Conservation (phyloP, 2,113 vertebrate genomes). For the Gavia stellata region DNA sequence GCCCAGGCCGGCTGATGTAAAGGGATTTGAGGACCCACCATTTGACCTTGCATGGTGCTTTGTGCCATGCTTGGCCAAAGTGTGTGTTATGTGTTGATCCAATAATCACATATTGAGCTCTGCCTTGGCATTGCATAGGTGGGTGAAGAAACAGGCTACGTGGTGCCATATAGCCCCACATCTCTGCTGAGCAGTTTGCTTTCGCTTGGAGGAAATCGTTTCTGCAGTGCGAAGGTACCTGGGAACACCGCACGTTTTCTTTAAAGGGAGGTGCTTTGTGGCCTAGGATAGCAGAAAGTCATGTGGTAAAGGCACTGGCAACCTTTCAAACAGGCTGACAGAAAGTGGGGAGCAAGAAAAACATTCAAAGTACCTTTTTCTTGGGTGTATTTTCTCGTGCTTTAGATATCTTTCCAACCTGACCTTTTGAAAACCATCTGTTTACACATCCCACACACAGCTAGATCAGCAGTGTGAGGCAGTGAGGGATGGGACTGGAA, state of each 20-base stretch:
- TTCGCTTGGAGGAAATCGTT: neutral
- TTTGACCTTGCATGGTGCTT: neutral
- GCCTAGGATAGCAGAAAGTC: neutral
- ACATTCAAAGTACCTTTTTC: neutral
- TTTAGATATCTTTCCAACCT: neutral
- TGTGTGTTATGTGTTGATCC: neutral
- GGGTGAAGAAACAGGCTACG: neutral
- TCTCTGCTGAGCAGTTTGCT: neutral
- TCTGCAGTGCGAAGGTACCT: neutral
- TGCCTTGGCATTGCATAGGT: neutral
- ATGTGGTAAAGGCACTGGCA: neutral
- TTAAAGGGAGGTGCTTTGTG: neutral
- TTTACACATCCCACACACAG: neutral
- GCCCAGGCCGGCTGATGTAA: neutral
- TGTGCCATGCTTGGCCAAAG: neutral
- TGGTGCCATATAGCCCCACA: neutral
- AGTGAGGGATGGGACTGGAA: neutral
- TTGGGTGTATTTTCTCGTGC: neutral
- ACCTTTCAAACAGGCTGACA: neutral
- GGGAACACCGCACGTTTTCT: neutral
- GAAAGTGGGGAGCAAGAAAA: neutral
- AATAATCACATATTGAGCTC: neutral
- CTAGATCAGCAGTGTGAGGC: neutral
- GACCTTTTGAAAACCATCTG: constrained; percentile 17
- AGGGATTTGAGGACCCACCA: neutral